A percentile compares a stretch with the other conserved stretches of the same genome.
phyloP scores from a whole-genome alignment of 2,888 invertebrate genomes.

The Drosophila antonietae region DNA sequence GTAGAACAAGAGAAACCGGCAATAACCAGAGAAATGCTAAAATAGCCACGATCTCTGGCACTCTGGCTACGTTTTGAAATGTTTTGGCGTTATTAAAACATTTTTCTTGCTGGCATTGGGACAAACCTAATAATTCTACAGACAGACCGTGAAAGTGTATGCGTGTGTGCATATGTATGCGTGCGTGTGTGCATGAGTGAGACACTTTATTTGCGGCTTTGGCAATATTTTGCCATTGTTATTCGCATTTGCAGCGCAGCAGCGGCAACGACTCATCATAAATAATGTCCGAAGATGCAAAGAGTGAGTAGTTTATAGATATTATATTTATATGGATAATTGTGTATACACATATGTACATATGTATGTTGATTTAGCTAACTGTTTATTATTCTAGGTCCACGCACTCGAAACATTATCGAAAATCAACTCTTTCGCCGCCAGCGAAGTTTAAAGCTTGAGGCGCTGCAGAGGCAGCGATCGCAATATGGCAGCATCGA shows the following conservation, averaged over 20 bases:
- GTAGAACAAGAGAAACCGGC: slow-evolving; percentile 67
- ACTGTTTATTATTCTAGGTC: slow-evolving; percentile 48
- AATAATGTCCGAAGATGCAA: slow-evolving; percentile 74
- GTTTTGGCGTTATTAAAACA: slow-evolving; percentile 75
- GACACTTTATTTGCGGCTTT: slow-evolving; percentile 50
- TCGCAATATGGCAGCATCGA: slow-evolving; percentile 58
- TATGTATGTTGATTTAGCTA: no score
- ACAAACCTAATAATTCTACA: slow-evolving; percentile 46
- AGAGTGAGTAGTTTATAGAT: slow-evolving; percentile 54
- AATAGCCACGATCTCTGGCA: slow-evolving; percentile 55
- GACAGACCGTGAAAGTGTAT: neutral
- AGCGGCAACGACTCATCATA: slow-evolving; percentile 59
- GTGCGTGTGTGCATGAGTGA: slow-evolving; percentile 17
- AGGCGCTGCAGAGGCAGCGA: slow-evolving; percentile 67
- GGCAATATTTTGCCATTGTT: slow-evolving; percentile 57
- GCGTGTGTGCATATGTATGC: neutral
- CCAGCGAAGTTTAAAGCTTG: slow-evolving; percentile 80
- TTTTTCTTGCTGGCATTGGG: slow-evolving; percentile 45
- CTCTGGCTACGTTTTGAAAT: slow-evolving; percentile 53
- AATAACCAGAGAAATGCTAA: slow-evolving; percentile 65
- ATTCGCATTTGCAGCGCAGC: slow-evolving; percentile 50
- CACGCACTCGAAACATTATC: slow-evolving; percentile 80
- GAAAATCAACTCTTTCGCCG: slow-evolving; percentile 83
- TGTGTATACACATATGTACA: neutral
- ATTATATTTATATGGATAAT: neutral